Evolutionary conservation across 1,140 invertebrate genomes (phyloP).

Genomic region (Caerostris darwini): DNA sequence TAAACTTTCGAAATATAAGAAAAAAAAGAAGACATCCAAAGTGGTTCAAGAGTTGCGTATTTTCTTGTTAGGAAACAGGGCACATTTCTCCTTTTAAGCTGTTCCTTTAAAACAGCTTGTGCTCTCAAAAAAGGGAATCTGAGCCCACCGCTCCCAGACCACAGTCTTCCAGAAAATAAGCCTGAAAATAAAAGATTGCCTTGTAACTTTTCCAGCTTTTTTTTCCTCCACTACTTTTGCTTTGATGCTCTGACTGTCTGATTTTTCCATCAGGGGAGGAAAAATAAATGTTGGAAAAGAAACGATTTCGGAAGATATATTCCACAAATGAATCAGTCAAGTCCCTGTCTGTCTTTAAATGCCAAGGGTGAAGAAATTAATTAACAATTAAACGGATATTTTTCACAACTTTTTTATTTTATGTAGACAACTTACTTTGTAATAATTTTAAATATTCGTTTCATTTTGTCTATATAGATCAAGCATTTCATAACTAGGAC

Average conservation of each 20-base stretch:
- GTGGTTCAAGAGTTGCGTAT: neutral
- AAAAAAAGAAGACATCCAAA: neutral
- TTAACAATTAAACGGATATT: no score
- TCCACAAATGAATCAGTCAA: neutral
- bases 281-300: conserved; percentile 4
- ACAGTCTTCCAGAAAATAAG: neutral
- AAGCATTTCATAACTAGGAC: no score
- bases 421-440: no score
- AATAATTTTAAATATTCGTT: no score
- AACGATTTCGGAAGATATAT: neutral
- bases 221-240: neutral
- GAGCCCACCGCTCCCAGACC: neutral
- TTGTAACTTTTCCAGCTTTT: conserved; percentile 36
- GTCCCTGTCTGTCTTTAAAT: no score
- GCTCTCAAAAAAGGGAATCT: neutral
- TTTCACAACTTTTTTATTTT: no score
- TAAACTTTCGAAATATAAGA: no score
- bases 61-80: neutral
- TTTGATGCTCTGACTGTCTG: conserved; percentile 27
- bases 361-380: no score
- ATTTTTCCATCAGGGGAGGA: neutral
- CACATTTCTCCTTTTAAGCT: neutral
- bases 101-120: neutral
- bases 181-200: conserved; percentile 17
- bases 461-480: no score